These are phyloP conservation scores for Zoroaster sp. DNA, from an alignment of 53 echinoderm and acorn worm species.

Conservation along the genomic window DNA sequence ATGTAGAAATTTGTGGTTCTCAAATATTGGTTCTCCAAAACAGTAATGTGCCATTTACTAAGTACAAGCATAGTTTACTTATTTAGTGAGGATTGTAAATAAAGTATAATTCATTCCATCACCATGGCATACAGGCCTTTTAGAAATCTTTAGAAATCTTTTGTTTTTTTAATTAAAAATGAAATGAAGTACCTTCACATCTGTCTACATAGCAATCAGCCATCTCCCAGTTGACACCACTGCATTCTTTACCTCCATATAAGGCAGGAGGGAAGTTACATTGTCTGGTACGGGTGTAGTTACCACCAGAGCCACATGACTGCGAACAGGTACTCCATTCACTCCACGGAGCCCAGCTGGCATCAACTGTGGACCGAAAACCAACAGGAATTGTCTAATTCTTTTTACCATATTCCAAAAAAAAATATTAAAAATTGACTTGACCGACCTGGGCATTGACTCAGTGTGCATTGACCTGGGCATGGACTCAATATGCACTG, in stretches of 20 bases:
- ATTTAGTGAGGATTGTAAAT: too few relatives aligned
- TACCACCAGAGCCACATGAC: slow-evolving; percentile 72
- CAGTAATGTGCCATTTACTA: too few relatives aligned
- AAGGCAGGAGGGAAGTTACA: slow-evolving; percentile 82
- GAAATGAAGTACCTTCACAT: slow-evolving; percentile 66
- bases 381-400: background rate
- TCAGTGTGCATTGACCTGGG: background rate
- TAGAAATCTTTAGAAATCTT: too few relatives aligned
- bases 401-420: background rate
- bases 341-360: slow-evolving; percentile 72
- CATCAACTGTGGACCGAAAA: slow-evolving; percentile 48
- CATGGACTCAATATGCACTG: background rate
- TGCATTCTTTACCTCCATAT: slow-evolving; percentile 66
- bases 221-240: slow-evolving; percentile 9
- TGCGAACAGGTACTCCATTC: slow-evolving; percentile 66
- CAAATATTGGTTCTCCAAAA: too few relatives aligned
- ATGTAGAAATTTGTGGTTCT: too few relatives aligned
- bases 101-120: too few relatives aligned
- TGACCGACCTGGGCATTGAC: background rate
- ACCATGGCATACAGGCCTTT: too few relatives aligned
- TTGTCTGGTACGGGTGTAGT: slow-evolving; percentile 50
- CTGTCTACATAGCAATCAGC: slow-evolving; percentile 76
- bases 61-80: too few relatives aligned
- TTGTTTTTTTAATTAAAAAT: background rate
- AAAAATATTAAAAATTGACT: background rate